phyloP scores from a whole-genome alignment of 2,113 vertebrate species.

The Mystacornis crossleyi region DNA sequence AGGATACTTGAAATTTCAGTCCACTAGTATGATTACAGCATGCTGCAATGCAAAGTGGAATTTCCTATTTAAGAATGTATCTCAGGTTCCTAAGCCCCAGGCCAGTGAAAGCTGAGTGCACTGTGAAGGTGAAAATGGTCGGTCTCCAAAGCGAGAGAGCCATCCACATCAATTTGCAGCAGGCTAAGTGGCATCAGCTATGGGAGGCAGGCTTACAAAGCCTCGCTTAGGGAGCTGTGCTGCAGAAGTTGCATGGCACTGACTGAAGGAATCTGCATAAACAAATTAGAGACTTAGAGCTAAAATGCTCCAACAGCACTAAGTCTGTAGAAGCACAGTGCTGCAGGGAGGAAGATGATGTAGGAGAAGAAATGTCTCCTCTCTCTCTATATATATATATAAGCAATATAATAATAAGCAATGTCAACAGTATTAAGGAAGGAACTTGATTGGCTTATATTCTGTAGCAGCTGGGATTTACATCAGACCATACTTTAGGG shows the following conservation, averaged over 20 bases:
- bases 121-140: constrained; percentile 73
- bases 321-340: neutral
- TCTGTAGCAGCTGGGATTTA: neutral
- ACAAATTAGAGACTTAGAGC: neutral
- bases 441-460: neutral
- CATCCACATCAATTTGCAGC: constrained; percentile 77
- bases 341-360: neutral
- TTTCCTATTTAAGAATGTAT: constrained; percentile 74
- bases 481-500: neutral
- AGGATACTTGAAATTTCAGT: constrained; percentile 70
- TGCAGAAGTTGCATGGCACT: neutral
- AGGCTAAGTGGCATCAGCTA: constrained; percentile 71
- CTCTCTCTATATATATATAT: too few relatives aligned
- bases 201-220: constrained; percentile 60
- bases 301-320: neutral
- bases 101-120: constrained; percentile 35
- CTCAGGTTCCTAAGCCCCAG: constrained; percentile 71
- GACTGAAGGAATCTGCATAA: constrained; percentile 53
- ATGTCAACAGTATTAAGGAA: neutral
- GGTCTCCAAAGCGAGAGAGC: constrained; percentile 63
- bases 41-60: constrained; percentile 56
- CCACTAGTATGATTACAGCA: constrained; percentile 16
- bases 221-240: constrained; percentile 5
- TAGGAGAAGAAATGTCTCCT: neutral
- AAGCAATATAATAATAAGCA: neutral